Conservation (phyloP, 2,113 vertebrate genomes). For the Suncus etruscus region DNA sequence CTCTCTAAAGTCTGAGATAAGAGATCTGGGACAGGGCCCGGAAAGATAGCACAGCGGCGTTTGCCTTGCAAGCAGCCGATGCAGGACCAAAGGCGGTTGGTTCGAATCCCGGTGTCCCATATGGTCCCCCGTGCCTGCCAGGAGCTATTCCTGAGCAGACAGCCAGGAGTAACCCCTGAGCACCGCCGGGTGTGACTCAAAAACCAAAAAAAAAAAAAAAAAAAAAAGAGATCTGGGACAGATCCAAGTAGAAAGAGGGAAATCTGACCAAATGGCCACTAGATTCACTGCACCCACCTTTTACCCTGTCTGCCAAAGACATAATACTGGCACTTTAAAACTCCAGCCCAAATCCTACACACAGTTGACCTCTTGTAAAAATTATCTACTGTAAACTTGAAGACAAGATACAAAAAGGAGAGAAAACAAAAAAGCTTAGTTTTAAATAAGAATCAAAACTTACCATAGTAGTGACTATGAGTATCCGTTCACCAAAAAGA, state of each 20-base stretch:
- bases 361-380: constrained; percentile 29
- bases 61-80: no score
- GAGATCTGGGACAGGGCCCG: background rate
- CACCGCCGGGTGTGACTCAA: no score
- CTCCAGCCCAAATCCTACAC: background rate
- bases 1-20: background rate
- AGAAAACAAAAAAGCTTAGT: constrained; percentile 22
- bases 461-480: constrained; percentile 58
- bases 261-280: background rate
- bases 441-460: constrained; percentile 58
- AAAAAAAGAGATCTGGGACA: background rate
- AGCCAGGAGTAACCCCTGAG: no score
- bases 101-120: no score
- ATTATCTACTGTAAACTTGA: no score
- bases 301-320: background rate
- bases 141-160: no score
- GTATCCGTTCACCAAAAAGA: background rate
- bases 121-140: no score
- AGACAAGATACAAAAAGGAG: background rate
- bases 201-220: no score
- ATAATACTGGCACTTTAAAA: background rate
- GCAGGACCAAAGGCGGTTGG: no score
- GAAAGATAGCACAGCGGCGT: no score
- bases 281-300: background rate
- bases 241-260: background rate